Conservation (phyloP, 2,797 vertebrate species). For the Anomalospiza imberbis region DNA sequence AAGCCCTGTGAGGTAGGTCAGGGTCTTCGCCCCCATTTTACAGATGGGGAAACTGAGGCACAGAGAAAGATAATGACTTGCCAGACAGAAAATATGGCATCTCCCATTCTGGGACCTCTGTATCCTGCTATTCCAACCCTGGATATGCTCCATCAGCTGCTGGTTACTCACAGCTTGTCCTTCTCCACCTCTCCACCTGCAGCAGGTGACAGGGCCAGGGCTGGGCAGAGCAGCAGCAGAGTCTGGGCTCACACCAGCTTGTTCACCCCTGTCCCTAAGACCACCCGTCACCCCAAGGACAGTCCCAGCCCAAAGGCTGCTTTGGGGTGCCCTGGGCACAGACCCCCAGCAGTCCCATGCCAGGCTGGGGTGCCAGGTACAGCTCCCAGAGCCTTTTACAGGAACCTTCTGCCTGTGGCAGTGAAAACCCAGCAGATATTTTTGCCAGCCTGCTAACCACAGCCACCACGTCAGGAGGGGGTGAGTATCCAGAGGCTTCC, state of each 20-base stretch:
- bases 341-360: not conserved
- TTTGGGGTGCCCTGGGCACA: not conserved
- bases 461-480: not conserved
- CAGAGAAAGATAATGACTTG: not conserved
- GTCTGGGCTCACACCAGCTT: not conserved
- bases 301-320: not conserved
- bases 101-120: not conserved
- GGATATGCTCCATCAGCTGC: not conserved
- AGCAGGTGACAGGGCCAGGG: not conserved
- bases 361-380: rapidly evolving
- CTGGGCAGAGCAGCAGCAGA: not conserved
- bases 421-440: not conserved
- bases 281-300: not conserved
- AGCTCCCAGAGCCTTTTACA: not conserved
- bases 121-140: not conserved
- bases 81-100: not conserved
- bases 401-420: not conserved
- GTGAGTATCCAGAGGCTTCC: not conserved
- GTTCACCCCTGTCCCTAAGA: not conserved
- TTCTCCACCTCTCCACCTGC: not conserved
- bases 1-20: conserved; percentile 3
- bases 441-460: not conserved
- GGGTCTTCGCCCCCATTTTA: not conserved
- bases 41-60: conserved; percentile 35
- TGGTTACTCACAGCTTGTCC: not conserved